Conservation (phyloP, 1,140 invertebrate species). For the Drosophila mojavensis region DNA sequence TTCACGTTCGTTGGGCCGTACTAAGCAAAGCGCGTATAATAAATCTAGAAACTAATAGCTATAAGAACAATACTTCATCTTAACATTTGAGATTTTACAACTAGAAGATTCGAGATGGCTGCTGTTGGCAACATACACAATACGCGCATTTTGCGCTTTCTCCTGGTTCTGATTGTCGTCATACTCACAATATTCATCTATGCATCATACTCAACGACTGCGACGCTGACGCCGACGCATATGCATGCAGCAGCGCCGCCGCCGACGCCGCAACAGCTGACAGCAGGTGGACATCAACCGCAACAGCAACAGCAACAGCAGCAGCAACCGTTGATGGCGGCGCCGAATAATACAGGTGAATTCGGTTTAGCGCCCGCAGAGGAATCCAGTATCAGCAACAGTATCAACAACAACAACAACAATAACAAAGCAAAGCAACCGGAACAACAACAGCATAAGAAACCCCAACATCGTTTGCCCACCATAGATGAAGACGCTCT, state of each 20-base stretch:
- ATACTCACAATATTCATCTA: constrained; percentile 83
- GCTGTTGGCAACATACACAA: constrained; percentile 72
- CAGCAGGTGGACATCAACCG: background rate
- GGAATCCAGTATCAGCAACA: constrained; percentile 2
- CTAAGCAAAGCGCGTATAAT: constrained; percentile 18
- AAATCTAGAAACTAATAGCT: background rate
- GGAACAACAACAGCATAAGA: constrained; percentile 38
- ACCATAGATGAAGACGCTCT: constrained; percentile 79
- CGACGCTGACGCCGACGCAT: constrained; percentile 61
- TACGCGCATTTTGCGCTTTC: constrained; percentile 79
- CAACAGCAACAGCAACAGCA: constrained; percentile 3
- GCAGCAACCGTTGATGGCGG: background rate
- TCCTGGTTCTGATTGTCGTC: constrained; percentile 72
- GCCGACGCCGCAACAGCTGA: constrained; percentile 46
- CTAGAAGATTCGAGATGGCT: constrained; percentile 38
- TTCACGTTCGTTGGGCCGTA: constrained; percentile 25
- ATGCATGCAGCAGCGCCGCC: constrained; percentile 43
- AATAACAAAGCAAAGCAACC: constrained; percentile 1
- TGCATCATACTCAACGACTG: constrained; percentile 78
- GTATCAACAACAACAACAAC: constrained; percentile 6
- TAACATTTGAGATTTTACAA: constrained; percentile 1
- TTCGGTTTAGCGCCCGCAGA: constrained; percentile 1
- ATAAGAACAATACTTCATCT: constrained; percentile 16
- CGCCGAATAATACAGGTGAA: constrained; percentile 54
- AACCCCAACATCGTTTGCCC: constrained; percentile 68